Conservation (phyloP, 1,140 invertebrate genomes). For the Diorhabda sublineata region DNA sequence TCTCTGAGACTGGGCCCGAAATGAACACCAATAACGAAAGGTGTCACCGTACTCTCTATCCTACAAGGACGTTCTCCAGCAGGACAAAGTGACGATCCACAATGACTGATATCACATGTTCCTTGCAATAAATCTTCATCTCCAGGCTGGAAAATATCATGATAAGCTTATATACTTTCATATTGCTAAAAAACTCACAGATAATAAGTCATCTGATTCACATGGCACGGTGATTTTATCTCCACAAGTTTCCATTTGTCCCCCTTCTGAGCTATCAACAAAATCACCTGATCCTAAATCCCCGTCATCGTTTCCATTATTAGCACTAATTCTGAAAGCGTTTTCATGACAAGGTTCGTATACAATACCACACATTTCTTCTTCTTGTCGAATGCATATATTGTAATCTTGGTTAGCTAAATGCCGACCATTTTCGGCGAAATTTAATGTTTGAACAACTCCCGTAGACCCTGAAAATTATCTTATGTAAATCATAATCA, state of each 20-base stretch:
- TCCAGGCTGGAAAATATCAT: slow-evolving; percentile 49
- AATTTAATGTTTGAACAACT: slow-evolving; percentile 71
- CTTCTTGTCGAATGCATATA: slow-evolving; percentile 69
- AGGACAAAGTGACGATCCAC: slow-evolving; percentile 66
- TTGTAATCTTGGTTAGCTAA: slow-evolving; percentile 73
- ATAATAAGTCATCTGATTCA: slow-evolving; percentile 76
- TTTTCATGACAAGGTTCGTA: slow-evolving; percentile 70
- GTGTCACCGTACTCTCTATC: slow-evolving; percentile 70
- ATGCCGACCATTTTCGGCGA: slow-evolving; percentile 72
- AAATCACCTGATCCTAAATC: slow-evolving; percentile 51
- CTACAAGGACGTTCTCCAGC: slow-evolving; percentile 56
- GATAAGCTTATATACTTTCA: neutral
- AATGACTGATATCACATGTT: slow-evolving; percentile 69
- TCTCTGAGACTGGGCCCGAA: slow-evolving; percentile 62
- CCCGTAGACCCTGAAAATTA: slow-evolving; percentile 43
- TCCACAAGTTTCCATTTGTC: slow-evolving; percentile 52
- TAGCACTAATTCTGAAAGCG: slow-evolving; percentile 72
- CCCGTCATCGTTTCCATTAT: slow-evolving; percentile 36
- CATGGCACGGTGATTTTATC: slow-evolving; percentile 75
- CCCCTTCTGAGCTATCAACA: slow-evolving; percentile 31
- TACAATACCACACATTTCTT: slow-evolving; percentile 67
- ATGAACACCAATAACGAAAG: slow-evolving; percentile 72
- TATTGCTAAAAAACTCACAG: slow-evolving; percentile 50
- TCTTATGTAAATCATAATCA: too few species aligned
- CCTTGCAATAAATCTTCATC: slow-evolving; percentile 51